Conservation (phyloP, 1,140 invertebrate species). For the Listronotus oregonensis region DNA sequence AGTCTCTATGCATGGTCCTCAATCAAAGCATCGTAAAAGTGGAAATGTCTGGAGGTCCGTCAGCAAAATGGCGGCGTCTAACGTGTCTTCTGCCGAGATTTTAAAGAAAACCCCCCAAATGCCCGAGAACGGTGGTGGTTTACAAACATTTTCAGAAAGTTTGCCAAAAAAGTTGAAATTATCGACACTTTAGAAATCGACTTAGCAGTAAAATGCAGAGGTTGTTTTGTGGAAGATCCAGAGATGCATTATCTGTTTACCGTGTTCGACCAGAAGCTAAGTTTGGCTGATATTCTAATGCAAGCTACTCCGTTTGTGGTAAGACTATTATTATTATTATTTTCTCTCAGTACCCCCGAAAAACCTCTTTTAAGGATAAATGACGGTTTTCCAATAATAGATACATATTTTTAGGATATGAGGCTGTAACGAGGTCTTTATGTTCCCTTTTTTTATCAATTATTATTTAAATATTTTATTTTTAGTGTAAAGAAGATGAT, state of each 20-base stretch:
- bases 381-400: no score
- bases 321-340: not conserved
- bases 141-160: not conserved
- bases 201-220: constrained; percentile 25
- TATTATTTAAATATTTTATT: not conserved
- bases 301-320: constrained; percentile 19
- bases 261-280: constrained; percentile 21
- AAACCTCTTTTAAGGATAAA: not conserved
- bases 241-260: constrained; percentile 32
- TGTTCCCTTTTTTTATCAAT: not conserved
- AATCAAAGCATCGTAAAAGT: not conserved
- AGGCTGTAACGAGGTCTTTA: not conserved
- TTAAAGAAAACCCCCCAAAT: constrained; percentile 9
- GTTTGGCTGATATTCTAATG: constrained; percentile 31
- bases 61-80: constrained; percentile 34
- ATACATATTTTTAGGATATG: no score
- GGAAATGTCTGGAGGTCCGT: constrained; percentile 27
- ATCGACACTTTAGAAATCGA: constrained; percentile 18
- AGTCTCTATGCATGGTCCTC: no score
- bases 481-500: constrained; percentile 41
- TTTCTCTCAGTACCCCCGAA: not conserved
- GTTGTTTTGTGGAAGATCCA: constrained; percentile 27
- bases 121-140: not conserved
- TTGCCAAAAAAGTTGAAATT: constrained; percentile 12
- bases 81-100: constrained; percentile 21